phyloP scores from a whole-genome alignment of 2,797 vertebrate genomes.

The Carcharodon carcharias region DNA sequence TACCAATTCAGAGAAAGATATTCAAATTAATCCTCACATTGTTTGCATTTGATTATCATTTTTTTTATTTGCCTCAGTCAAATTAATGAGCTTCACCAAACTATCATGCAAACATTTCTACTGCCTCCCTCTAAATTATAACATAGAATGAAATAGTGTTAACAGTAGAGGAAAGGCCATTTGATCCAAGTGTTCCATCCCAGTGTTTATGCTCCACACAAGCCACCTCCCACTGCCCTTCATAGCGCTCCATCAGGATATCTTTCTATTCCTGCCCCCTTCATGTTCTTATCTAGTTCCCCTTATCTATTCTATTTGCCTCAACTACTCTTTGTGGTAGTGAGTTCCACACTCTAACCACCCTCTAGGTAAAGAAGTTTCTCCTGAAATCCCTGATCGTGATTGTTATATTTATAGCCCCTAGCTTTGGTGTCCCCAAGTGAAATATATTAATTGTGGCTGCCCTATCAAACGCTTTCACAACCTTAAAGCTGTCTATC shows the following conservation, averaged over 20 bases:
- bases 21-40: neutral
- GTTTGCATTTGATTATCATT: slow-evolving; percentile 21
- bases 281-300: neutral
- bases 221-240: neutral
- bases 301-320: too few species aligned
- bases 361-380: too few species aligned
- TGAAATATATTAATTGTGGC: neutral
- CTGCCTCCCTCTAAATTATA: neutral
- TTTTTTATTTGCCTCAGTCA: neutral
- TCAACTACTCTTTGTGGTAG: too few species aligned
- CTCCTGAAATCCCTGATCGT: neutral
- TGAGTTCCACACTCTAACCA: too few species aligned
- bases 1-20: neutral
- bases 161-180: neutral
- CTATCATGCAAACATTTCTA: neutral
- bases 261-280: neutral
- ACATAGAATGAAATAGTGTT: neutral
- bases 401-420: neutral
- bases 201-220: too few species aligned
- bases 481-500: neutral
- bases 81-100: neutral
- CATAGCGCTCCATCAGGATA: neutral
- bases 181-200: neutral
- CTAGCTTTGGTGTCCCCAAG: neutral
- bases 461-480: neutral